Evolutionary conservation across 2,113 vertebrate genomes (phyloP), one percentile per base, ranked within the genome.

Genomic region (Poeciliopsis retropinna): DNA sequence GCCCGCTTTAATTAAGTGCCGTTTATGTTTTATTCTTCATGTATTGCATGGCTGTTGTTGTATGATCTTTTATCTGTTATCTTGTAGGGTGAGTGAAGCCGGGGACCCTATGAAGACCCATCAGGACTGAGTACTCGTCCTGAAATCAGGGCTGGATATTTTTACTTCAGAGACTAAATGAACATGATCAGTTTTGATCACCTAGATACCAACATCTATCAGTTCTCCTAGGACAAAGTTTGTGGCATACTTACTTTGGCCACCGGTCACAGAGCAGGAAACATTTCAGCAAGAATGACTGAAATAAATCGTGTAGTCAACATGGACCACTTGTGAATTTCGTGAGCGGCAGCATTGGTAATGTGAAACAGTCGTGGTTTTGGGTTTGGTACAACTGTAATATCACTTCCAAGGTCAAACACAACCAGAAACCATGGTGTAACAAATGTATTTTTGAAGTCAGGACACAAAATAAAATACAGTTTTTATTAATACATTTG

Each of bases 21-120:
- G 39, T 41, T 41, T 41, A 41, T 41, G 39, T 41, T 41, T 14
- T 15, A 41, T 41, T 41, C 39, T 15, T 15, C 39, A 15, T 15
- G 14, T 41, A 41, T 4, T 41, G 4, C 39, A 15, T 41, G 12
- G 39, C 39, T 3, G 17, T 25, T 73, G 7, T 65, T 47, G n/a
- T 3, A 1, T 60, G 28, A 14, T 41, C 14, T 41, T 61, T 12
- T 25, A 11, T 28, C 25, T 29, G 13, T 57, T 37, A 74, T 71
- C 22, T 72, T 76, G 44, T 70, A 95, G 94, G 94, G 92, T 92
- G 32, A 91, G 79, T 70, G 77, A 88, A 76, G 85, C 85, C 39
- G 90, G 85, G 44, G 93, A 94, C 5, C 60, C 66, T 15, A 79
- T 80, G 10, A 95, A 95, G 82, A 89, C 87, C 54, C 94, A 94